Percentiles rank a stretch among this genome's conserved stretches.
Conservation (phyloP, 2,888 invertebrate species). For the Oeneis ivallda region DNA sequence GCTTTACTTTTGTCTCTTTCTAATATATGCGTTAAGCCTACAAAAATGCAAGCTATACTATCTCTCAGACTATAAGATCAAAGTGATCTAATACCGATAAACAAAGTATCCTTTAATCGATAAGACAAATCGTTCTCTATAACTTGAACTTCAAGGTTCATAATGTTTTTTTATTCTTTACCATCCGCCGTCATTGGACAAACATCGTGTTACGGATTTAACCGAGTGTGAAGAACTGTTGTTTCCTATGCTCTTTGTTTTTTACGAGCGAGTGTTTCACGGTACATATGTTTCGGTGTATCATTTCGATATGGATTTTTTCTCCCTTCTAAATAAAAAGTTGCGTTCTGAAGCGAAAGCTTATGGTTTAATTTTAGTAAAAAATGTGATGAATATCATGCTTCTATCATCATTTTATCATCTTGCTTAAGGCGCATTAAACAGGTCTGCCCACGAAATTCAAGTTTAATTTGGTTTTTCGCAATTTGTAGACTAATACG, state of each 20-base stretch:
- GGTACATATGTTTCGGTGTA: constrained; percentile 30
- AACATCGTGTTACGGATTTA: constrained; percentile 67
- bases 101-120: constrained; percentile 33
- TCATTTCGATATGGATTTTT: constrained; percentile 15
- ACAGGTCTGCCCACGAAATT: no score
- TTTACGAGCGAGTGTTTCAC: constrained; percentile 34
- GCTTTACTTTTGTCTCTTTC: no score
- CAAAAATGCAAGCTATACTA: background rate
- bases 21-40: background rate
- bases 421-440: no score
- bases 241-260: constrained; percentile 39
- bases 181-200: constrained; percentile 53
- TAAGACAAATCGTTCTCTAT: constrained; percentile 15
- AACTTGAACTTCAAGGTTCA: background rate
- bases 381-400: background rate
- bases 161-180: background rate
- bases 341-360: constrained; percentile 14
- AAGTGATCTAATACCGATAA: constrained; percentile 54
- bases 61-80: constrained; percentile 44
- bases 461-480: no score
- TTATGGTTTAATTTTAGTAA: constrained; percentile 31
- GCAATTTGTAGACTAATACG: no score
- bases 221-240: constrained; percentile 61
- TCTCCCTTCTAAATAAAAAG: constrained; percentile 13
- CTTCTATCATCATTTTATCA: no score